Conservation (phyloP, 2,888 invertebrate genomes). For the Orthonychiurus folsomi region DNA sequence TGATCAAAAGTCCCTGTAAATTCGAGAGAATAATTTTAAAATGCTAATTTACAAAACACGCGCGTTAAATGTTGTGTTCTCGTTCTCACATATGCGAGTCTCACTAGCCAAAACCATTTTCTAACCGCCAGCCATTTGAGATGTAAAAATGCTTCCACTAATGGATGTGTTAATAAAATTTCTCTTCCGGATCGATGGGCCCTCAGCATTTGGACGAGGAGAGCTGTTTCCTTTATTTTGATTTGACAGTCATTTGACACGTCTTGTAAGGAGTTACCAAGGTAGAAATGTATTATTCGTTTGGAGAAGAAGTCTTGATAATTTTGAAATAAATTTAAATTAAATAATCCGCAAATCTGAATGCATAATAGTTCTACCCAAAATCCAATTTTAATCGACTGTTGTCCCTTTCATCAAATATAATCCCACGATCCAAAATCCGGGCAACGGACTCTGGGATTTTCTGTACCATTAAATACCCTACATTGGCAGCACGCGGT, state of each 20-base stretch:
- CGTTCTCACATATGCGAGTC: conserved; percentile 55
- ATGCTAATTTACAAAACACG: too few relatives aligned
- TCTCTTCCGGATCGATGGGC: conserved; percentile 19
- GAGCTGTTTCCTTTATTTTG: conserved; percentile 30
- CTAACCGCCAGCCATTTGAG: conserved; percentile 74
- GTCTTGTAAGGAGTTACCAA: too few relatives aligned
- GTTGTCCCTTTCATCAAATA: conserved; percentile 12
- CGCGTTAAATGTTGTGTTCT: too few relatives aligned
- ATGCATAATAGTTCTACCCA: too few relatives aligned
- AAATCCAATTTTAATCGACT: conserved; percentile 16
- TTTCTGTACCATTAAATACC: conserved; percentile 14
- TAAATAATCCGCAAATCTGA: too few relatives aligned
- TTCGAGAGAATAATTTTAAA: too few relatives aligned
- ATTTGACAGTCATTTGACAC: too few relatives aligned
- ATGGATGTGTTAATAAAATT: conserved; percentile 68
- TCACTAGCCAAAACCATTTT: conserved; percentile 70
- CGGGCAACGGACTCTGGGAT: conserved; percentile 17
- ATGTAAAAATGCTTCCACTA: conserved; percentile 74
- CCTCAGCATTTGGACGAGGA: conserved; percentile 18
- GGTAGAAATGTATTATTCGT: too few relatives aligned
- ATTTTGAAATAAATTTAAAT: too few relatives aligned
- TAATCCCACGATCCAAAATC: conserved; percentile 15
- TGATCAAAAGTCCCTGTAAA: background rate
- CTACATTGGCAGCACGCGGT: background rate
- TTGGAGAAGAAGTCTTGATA: too few relatives aligned